These are phyloP conservation scores for Eurypyga helias DNA, from an alignment of 2,113 vertebrate genomes.

Conservation along the genomic window DNA sequence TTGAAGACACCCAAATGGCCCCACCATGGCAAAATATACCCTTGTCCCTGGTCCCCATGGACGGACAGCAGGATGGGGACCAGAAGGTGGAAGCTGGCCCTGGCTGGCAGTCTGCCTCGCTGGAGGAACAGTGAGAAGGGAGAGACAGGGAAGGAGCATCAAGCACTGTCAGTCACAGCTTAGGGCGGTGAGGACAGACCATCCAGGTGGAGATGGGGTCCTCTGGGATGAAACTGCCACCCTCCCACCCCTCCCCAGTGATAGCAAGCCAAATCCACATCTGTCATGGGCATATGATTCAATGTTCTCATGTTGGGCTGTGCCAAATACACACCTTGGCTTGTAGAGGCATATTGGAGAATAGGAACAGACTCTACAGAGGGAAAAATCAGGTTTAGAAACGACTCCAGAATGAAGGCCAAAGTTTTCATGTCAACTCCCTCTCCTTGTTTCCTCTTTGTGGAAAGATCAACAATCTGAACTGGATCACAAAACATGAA, in stretches of 20 bases:
- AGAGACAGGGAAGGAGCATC: not conserved
- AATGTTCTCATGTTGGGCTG: fast-evolving
- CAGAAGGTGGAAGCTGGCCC: not conserved
- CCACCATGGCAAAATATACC: not conserved
- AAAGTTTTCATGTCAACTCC: not conserved
- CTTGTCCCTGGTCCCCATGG: not conserved
- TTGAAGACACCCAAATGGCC: no score
- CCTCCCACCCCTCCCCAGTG: not conserved
- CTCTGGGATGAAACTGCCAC: not conserved
- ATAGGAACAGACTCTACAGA: not conserved
- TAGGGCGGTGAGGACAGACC: fast-evolving
- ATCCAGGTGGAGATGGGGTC: not conserved
- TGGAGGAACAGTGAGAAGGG: not conserved
- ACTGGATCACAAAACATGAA: not conserved
- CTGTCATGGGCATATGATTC: not conserved
- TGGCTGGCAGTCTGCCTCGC: not conserved
- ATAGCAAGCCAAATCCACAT: not conserved
- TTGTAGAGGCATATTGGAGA: not conserved
- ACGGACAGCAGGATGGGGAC: not conserved
- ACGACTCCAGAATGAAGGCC: not conserved
- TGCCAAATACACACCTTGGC: not conserved
- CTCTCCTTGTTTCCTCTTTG: not conserved
- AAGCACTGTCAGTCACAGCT: not conserved
- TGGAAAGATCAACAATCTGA: not conserved
- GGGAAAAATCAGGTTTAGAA: not conserved